Evolutionary conservation across 2,797 vertebrate species (phyloP).

Genomic region (Hephaestus fuliginosus): DNA sequence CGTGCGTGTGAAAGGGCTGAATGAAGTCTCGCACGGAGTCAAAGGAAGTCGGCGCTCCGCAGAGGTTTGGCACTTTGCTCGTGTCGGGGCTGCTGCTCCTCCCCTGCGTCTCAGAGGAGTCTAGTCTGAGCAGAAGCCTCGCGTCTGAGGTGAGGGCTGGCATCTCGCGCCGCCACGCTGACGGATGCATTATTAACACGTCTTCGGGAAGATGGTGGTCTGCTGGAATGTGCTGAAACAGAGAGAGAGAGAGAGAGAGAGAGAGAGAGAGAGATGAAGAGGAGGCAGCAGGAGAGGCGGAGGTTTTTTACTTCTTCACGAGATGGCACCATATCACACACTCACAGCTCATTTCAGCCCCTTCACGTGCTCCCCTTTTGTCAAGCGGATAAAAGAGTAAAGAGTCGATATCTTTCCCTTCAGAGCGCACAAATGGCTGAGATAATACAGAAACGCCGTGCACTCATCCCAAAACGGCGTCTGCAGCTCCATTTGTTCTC

Average conservation of each 20-base stretch:
- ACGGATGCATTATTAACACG: constrained; percentile 72
- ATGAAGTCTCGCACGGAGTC: constrained; percentile 34
- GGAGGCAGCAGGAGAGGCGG: background rate
- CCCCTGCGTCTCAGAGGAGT: constrained; percentile 49
- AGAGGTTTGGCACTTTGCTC: constrained; percentile 28
- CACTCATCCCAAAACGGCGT: background rate
- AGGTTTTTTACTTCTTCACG: constrained; percentile 18
- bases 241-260: background rate
- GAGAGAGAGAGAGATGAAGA: background rate
- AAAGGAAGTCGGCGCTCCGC: constrained; percentile 12
- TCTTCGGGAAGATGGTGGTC: constrained; percentile 40
- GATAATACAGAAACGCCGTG: background rate
- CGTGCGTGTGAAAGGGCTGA: constrained; percentile 35
- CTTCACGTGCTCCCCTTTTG: constrained; percentile 50
- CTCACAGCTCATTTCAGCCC: constrained; percentile 15
- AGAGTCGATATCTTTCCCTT: constrained; percentile 27
- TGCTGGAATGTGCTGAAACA: constrained; percentile 45
- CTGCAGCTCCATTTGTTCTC: constrained; percentile 41
- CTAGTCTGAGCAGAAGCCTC: constrained; percentile 26
- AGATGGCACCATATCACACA: background rate
- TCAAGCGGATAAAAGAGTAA: constrained; percentile 32
- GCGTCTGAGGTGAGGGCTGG: constrained; percentile 30
- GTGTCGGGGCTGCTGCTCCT: constrained; percentile 29
- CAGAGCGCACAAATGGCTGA: constrained; percentile 24
- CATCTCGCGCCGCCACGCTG: constrained; percentile 35